Evolutionary conservation across 2,888 invertebrate genomes (phyloP).

Genomic region (Parnassius mnemosyne): DNA sequence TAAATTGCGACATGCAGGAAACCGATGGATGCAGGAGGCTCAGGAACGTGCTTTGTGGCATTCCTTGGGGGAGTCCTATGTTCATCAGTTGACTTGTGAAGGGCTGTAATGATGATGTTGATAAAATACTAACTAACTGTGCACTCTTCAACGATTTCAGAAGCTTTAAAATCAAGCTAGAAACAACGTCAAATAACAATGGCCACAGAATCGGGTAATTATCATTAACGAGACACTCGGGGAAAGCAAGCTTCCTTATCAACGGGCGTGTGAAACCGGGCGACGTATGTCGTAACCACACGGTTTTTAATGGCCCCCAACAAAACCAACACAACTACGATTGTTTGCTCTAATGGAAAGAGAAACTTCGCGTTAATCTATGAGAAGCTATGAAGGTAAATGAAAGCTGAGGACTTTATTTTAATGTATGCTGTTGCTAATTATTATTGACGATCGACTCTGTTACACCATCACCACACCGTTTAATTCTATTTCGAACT

Average conservation of each 20-base stretch:
- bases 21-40: too few species aligned
- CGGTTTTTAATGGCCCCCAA: slow-evolving; percentile 4
- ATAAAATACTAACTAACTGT: too few species aligned
- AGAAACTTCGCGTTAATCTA: slow-evolving; percentile 17
- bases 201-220: neutral
- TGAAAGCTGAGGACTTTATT: slow-evolving; percentile 13
- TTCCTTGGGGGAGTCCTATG: too few species aligned
- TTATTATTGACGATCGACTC: too few species aligned
- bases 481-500: too few species aligned
- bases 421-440: too few species aligned
- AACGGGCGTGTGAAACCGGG: neutral
- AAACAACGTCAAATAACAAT: slow-evolving; percentile 12
- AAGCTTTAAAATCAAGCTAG: neutral
- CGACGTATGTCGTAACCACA: slow-evolving; percentile 2
- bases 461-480: too few species aligned
- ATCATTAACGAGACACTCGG: neutral
- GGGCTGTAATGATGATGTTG: too few species aligned
- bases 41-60: too few species aligned
- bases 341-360: slow-evolving; percentile 22
- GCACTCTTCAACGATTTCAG: neutral
- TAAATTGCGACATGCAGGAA: too few species aligned
- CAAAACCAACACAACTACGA: slow-evolving; percentile 16
- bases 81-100: too few species aligned
- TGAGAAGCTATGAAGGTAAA: slow-evolving; percentile 8
- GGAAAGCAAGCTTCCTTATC: slow-evolving; percentile 3